A percentile compares a stretch with the other conserved stretches of the same genome.
phyloP scores from a whole-genome alignment of 2,888 invertebrate genomes.

The Formica aserva region DNA sequence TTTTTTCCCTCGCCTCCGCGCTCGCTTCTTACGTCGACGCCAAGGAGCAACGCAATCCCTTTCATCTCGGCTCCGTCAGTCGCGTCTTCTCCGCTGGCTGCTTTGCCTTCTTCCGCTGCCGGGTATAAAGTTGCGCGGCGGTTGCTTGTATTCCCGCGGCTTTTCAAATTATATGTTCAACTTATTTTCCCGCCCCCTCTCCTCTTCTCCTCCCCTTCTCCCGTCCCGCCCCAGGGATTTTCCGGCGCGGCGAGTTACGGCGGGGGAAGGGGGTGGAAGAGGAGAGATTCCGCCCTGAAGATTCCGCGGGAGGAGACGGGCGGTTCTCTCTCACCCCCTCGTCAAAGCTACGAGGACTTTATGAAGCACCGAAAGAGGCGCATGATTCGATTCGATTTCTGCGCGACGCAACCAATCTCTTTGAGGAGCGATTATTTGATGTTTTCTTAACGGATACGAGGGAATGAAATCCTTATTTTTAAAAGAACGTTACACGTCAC shows the following conservation, averaged over 20 bases:
- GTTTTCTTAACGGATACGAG: slow-evolving; percentile 22
- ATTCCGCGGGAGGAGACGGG: slow-evolving; percentile 34
- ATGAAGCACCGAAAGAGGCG: slow-evolving; percentile 72
- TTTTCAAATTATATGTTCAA: slow-evolving; percentile 80
- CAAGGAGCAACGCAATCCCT: slow-evolving; percentile 57
- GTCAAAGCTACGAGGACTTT: slow-evolving; percentile 70
- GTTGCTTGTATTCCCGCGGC: slow-evolving; percentile 72
- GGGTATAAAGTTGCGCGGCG: slow-evolving; percentile 67
- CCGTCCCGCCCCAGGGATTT: slow-evolving; percentile 68
- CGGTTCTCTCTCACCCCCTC: slow-evolving; percentile 28
- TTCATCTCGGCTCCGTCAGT: slow-evolving; percentile 70
- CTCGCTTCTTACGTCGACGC: slow-evolving; percentile 50
- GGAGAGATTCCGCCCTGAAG: slow-evolving; percentile 36
- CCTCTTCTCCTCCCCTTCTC: slow-evolving; percentile 20
- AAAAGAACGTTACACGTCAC: slow-evolving; percentile 25
- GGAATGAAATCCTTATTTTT: slow-evolving; percentile 34
- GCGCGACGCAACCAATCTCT: slow-evolving; percentile 44
- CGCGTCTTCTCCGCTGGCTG: slow-evolving; percentile 57
- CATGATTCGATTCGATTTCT: slow-evolving; percentile 74
- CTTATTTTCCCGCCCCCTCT: slow-evolving; percentile 73
- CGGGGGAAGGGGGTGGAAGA: neutral
- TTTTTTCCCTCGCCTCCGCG: neutral
- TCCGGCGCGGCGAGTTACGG: slow-evolving; percentile 51
- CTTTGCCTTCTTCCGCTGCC: slow-evolving; percentile 65
- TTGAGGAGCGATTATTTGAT: slow-evolving; percentile 46